These are phyloP conservation scores for Drosophila sechellia DNA, from an alignment of 1,140 invertebrate genomes.

Conservation along the genomic window DNA sequence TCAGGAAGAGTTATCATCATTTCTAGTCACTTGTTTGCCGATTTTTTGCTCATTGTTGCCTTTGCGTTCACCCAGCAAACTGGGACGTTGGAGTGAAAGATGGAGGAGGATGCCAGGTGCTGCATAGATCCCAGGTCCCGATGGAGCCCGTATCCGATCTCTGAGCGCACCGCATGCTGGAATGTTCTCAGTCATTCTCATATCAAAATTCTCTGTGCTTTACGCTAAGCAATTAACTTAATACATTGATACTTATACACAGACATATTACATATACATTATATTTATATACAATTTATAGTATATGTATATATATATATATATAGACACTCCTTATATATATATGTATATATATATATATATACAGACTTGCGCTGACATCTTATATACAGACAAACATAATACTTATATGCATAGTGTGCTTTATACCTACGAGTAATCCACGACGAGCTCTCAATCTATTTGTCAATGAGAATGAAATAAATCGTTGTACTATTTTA, in stretches of 20 bases:
- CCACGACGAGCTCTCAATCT: conserved; percentile 66
- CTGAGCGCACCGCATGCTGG: conserved; percentile 44
- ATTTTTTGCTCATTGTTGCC: conserved; percentile 39
- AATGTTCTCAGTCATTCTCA: conserved; percentile 68
- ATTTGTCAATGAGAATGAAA: conserved; percentile 86
- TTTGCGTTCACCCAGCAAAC: conserved; percentile 23
- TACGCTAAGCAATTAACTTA: conserved; percentile 77
- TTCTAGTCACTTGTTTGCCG: conserved; percentile 58
- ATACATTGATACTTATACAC: conserved; percentile 59
- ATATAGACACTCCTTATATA: neutral
- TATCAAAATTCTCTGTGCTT: conserved; percentile 81
- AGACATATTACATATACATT: conserved; percentile 54
- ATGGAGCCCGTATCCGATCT: conserved; percentile 12
- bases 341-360: conserved; percentile 63
- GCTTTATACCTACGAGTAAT: conserved; percentile 74
- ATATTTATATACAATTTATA: conserved; percentile 62
- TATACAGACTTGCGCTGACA: conserved; percentile 61
- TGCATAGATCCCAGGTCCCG: neutral
- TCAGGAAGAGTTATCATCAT: conserved; percentile 50
- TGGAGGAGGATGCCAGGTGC: neutral
- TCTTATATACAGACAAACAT: conserved; percentile 50
- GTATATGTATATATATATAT: conserved; percentile 52
- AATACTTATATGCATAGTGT: conserved; percentile 61
- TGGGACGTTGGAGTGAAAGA: conserved; percentile 1
- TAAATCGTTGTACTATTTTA: conserved; percentile 92